phyloP scores from a whole-genome alignment of 1,140 invertebrate genomes.

The Drosophila murphyi region DNA sequence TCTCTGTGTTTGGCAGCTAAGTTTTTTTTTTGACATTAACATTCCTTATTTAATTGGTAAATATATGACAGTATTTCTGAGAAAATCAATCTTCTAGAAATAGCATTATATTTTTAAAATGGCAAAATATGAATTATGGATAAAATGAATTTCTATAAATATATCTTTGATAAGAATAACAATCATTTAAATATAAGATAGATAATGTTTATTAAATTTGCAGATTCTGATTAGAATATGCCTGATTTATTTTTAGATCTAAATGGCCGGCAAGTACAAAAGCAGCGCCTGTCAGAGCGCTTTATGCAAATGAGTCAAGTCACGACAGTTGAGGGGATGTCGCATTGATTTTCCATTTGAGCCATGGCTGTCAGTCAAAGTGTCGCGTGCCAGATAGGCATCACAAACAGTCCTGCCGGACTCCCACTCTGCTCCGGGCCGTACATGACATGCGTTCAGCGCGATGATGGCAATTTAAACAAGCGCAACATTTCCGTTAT shows the following conservation, averaged over 20 bases:
- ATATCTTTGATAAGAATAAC: background rate
- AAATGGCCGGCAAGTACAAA: constrained; percentile 6
- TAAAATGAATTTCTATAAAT: too few relatives aligned
- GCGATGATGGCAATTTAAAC: constrained; percentile 80
- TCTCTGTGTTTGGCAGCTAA: too few relatives aligned
- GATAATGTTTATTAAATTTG: background rate
- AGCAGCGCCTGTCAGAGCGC: constrained; percentile 13
- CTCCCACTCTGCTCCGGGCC: constrained; percentile 10
- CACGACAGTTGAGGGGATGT: constrained; percentile 15
- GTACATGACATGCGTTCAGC: constrained; percentile 72
- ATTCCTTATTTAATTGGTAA: too few relatives aligned
- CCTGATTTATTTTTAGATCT: background rate
- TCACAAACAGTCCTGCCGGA: constrained; percentile 25
- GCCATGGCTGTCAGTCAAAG: constrained; percentile 70
- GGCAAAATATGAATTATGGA: too few relatives aligned
- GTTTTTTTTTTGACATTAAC: too few relatives aligned
- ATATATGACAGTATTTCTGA: too few relatives aligned
- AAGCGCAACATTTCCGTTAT: constrained; percentile 43
- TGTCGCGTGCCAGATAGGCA: constrained; percentile 59
- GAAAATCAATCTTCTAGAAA: too few relatives aligned
- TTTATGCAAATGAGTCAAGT: constrained; percentile 62
- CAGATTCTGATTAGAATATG: background rate
- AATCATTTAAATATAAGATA: background rate
- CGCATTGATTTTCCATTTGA: constrained; percentile 74
- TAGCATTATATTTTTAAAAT: too few relatives aligned